Base-by-base conservation (phyloP, 1,140 invertebrate genomes). In the Pseudomyrmex cubaensis region DNA sequence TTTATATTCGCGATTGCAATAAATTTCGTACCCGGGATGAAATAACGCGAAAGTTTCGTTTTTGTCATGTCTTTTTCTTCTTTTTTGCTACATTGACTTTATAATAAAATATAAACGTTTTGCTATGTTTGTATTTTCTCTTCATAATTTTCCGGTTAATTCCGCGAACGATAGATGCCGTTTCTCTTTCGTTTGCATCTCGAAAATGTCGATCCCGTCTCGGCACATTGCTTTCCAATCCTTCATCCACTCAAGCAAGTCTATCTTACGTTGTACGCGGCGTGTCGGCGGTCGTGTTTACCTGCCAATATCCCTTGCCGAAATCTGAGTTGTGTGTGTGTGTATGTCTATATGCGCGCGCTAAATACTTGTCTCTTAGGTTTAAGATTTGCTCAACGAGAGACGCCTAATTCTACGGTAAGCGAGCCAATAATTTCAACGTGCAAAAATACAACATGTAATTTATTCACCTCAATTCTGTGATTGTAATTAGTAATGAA, bases 21-120 rank as follows among this genome's bases (percentile, higher is more conserved):
- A 63, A 83, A 87, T 78, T 85, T 75, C 78, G 62, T 83, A 87
- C 80, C 61, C 15, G 25, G 52, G 75, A 87, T 54, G 78, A 35
- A 35, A 78, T 80, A 52, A 69, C 5, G 8, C 8, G 10, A 10
- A 25, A 17, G 61, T 63, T 84, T 75, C 54, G n/a, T 20, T 35
- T 54, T 8, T 15, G 5, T 10, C 15, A 1, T 17, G 17, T 7
- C 7, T 12, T 22, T 10, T n/a, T 50, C 35, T 8, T 15, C 35
- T n/a, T 66, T 54, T 54, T 13, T 2, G 1, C 13, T 4, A 2
- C 44, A 50, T 0, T 52, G 50, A 13, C 3, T 52, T 25, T 17
- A 64, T 66, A 66, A 52, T 25, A 35, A 17, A 50, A n/a, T 17
- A 54, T 72, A 82, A 69, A 85, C 57, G 57, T 48, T 22, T 25